phyloP scores from a whole-genome alignment of 2,797 vertebrate species.

The Brachymystax lenok region DNA sequence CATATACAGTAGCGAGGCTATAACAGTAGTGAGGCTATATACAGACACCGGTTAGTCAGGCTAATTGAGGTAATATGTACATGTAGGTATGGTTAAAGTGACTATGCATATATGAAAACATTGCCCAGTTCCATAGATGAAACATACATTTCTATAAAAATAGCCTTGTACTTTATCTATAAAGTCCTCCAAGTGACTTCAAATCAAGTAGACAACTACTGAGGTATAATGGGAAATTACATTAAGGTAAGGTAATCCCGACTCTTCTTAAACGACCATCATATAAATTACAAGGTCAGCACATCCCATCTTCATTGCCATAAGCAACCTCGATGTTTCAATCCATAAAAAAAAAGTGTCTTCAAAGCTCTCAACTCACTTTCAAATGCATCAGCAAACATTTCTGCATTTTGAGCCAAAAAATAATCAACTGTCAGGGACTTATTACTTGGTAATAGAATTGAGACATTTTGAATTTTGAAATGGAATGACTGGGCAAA shows the following conservation, averaged over 20 bases:
- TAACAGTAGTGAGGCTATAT: no score
- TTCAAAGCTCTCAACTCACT: not conserved
- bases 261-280: not conserved
- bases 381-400: constrained; percentile 3
- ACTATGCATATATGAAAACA: not conserved
- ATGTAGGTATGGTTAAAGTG: no score
- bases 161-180: not conserved
- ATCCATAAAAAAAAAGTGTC: not conserved
- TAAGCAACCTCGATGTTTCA: not conserved
- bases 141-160: not conserved
- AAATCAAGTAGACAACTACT: not conserved
- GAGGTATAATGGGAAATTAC: not conserved
- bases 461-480: not conserved
- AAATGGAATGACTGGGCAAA: constrained; percentile 10
- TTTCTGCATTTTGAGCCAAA: not conserved
- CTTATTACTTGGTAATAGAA: not conserved
- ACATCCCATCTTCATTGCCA: not conserved
- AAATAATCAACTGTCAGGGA: not conserved
- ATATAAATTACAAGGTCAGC: not conserved
- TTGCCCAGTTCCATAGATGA: not conserved
- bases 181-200: not conserved
- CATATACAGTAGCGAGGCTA: no score
- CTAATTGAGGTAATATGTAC: no score
- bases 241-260: not conserved
- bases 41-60: no score